These are phyloP conservation scores for Melikaiella ostensackeni DNA, from an alignment of 2,888 invertebrate species.

Conservation along the genomic window DNA sequence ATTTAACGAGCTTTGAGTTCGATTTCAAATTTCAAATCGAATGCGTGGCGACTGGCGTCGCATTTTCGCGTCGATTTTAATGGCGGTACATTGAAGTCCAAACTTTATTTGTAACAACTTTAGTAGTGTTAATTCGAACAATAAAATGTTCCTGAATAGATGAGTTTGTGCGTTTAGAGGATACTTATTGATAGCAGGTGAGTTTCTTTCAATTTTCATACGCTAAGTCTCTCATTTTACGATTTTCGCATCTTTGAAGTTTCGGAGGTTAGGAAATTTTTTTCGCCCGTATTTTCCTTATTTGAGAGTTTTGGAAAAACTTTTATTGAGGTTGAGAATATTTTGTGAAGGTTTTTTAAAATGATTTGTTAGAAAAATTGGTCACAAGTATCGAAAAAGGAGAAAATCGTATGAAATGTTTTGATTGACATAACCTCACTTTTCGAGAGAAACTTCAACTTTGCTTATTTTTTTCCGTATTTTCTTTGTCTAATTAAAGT, in stretches of 20 bases:
- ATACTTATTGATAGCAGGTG: not conserved
- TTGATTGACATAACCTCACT: conserved; percentile 31
- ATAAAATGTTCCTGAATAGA: conserved; percentile 45
- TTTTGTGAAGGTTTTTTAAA: not conserved
- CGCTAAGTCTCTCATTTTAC: not conserved
- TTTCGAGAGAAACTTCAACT: not conserved
- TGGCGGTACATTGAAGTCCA: conserved; percentile 3
- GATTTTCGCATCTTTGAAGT: not conserved
- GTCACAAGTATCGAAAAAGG: not conserved
- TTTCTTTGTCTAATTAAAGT: not conserved
- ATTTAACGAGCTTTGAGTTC: not conserved
- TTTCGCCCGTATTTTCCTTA: not conserved
- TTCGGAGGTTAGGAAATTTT: not conserved
- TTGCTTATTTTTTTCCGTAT: not conserved
- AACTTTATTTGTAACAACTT: not conserved
- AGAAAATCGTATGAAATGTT: not conserved
- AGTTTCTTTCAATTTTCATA: not conserved
- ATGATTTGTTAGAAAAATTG: not conserved
- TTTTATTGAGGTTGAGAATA: not conserved
- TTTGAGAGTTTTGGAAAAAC: not conserved
- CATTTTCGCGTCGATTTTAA: conserved; percentile 13
- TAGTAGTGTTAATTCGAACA: conserved; percentile 24
- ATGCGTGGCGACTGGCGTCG: conserved; percentile 49
- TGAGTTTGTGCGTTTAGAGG: not conserved
- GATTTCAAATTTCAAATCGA: conserved; percentile 43